Conservation (phyloP, 2,113 vertebrate species). For the Alethe diademata region DNA sequence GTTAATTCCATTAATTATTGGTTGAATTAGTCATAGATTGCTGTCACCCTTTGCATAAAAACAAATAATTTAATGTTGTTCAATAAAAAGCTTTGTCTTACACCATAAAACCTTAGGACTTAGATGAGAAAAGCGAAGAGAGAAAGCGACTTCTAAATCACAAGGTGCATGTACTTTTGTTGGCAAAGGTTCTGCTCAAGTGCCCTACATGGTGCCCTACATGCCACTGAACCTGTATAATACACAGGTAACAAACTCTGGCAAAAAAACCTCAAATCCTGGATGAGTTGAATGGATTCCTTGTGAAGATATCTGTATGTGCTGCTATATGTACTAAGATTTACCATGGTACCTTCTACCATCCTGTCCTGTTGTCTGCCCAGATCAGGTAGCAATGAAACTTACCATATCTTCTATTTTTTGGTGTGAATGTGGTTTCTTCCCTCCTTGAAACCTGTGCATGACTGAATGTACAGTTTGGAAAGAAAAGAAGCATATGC, state of each 20-base stretch:
- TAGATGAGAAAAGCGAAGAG: background rate
- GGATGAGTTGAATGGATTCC: background rate
- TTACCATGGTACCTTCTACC: background rate
- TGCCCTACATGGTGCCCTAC: rapidly evolving
- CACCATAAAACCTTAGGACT: background rate
- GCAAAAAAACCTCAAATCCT: background rate
- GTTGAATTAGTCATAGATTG: background rate
- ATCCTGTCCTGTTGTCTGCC: background rate
- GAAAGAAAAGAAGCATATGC: background rate
- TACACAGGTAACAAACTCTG: background rate
- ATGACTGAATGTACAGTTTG: background rate
- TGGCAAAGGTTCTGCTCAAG: background rate
- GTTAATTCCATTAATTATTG: constrained; percentile 26
- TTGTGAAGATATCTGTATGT: background rate
- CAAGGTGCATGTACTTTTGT: background rate
- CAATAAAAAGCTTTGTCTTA: background rate
- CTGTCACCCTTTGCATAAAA: background rate
- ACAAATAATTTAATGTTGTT: background rate
- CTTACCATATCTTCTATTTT: background rate
- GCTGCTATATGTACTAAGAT: background rate
- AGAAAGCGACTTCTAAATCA: background rate
- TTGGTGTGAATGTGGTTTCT: background rate
- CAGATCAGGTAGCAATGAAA: background rate
- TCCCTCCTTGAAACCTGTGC: background rate
- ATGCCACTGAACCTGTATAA: background rate